Conservation (phyloP, 2,888 invertebrate species). For the Epirrhoe alternata region DNA sequence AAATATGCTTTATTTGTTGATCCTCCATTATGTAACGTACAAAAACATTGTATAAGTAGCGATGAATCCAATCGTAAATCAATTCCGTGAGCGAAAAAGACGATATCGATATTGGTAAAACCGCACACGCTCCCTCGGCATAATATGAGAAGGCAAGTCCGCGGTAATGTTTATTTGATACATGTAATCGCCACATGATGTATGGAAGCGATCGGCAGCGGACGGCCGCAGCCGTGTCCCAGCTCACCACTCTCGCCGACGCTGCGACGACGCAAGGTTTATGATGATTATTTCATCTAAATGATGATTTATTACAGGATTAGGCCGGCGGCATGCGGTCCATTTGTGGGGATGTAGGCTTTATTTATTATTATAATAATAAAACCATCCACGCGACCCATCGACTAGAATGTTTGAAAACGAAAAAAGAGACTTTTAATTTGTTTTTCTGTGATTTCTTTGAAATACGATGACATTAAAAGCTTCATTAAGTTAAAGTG, state of each 20-base stretch:
- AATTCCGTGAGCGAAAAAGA: constrained; percentile 65
- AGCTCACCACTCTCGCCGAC: constrained; percentile 54
- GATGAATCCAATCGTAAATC: constrained; percentile 65
- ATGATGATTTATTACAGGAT: constrained; percentile 83
- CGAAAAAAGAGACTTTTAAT: background rate
- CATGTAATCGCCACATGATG: constrained; percentile 81
- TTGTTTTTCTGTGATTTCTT: background rate
- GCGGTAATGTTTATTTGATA: constrained; percentile 82
- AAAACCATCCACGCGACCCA: constrained; percentile 65
- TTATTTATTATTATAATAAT: constrained; percentile 70
- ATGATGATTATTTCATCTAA: constrained; percentile 82
- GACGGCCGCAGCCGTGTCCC: constrained; percentile 49
- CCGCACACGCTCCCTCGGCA: constrained; percentile 61
- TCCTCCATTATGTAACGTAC: constrained; percentile 44
- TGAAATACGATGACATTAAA: too few species aligned
- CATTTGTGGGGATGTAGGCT: constrained; percentile 76
- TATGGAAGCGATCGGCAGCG: constrained; percentile 60
- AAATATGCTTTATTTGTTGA: constrained; percentile 40
- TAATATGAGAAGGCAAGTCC: constrained; percentile 70
- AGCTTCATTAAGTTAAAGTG: background rate
- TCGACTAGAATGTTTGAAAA: constrained; percentile 55
- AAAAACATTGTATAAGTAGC: constrained; percentile 47
- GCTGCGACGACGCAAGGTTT: constrained; percentile 66
- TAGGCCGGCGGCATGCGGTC: constrained; percentile 73
- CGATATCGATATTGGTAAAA: constrained; percentile 68